Evolutionary conservation across 2,113 vertebrate genomes (phyloP).

Genomic region (Hippocampus zosterae): DNA sequence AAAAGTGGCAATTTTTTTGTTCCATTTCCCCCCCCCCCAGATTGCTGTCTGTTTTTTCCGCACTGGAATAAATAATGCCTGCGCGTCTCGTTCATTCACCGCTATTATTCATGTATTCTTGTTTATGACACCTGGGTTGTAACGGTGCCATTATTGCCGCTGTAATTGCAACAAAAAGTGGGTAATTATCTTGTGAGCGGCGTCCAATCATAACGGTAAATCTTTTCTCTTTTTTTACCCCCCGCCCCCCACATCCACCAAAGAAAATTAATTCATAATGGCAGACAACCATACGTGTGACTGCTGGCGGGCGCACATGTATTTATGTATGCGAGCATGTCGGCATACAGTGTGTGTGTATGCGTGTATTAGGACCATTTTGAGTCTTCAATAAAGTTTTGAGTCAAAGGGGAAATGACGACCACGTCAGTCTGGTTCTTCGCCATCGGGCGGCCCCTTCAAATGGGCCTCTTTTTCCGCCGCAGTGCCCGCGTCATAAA

Average conservation of each 20-base stretch:
- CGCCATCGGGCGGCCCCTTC: conserved; percentile 11
- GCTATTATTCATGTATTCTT: background rate
- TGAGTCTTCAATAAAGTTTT: too few species aligned
- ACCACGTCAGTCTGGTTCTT: background rate
- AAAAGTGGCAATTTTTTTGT: conserved; percentile 10
- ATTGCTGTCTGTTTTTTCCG: background rate
- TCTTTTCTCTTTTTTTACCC: background rate
- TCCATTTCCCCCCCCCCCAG: conserved; percentile 1
- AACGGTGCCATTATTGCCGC: background rate
- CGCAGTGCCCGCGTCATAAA: conserved; percentile 48
- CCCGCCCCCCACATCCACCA: background rate
- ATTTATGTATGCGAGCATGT: too few species aligned
- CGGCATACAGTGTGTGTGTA: too few species aligned
- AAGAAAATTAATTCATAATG: background rate
- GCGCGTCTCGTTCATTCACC: background rate
- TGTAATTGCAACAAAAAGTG: background rate
- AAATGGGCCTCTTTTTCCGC: conserved; percentile 31
- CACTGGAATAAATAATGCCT: background rate
- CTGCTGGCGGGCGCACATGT: too few species aligned
- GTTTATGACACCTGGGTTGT: background rate
- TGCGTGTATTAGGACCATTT: too few species aligned
- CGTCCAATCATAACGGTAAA: background rate
- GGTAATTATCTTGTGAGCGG: background rate
- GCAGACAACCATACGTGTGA: too few species aligned
- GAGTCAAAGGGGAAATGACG: too few species aligned